These are phyloP conservation scores for Arion vulgaris DNA, from an alignment of 1,140 invertebrate genomes.

Conservation along the genomic window DNA sequence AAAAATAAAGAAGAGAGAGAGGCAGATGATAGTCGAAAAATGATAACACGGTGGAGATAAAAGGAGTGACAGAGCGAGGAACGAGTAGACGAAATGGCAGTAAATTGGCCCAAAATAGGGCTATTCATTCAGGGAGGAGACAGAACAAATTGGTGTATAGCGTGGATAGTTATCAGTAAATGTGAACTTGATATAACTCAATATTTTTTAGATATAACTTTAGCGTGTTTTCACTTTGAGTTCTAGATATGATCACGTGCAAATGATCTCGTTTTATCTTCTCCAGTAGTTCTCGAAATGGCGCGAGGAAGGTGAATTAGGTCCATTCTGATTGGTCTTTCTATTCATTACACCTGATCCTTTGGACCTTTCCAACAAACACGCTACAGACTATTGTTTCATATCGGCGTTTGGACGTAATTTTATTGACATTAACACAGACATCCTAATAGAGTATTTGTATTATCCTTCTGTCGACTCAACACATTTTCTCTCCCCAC, in stretches of 20 bases:
- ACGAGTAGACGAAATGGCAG: neutral
- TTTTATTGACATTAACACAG: neutral
- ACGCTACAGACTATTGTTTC: conserved; percentile 1
- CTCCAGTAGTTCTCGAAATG: neutral
- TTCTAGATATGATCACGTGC: neutral
- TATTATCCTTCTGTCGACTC: neutral
- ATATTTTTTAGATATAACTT: neutral
- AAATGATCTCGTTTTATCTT: conserved; percentile 2
- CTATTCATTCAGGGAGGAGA: conserved; percentile 3
- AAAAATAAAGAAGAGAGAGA: neutral
- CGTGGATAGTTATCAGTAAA: neutral
- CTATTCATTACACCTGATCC: conserved; percentile 9
- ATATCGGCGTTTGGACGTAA: neutral
- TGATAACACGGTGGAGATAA: neutral
- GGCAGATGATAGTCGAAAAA: neutral
- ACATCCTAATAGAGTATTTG: neutral
- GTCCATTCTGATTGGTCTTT: neutral
- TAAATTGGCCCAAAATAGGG: conserved; percentile 7
- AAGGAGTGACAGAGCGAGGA: neutral
- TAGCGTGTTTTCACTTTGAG: neutral
- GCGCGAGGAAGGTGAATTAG: neutral
- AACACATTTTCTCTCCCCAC: neutral
- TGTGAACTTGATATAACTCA: neutral
- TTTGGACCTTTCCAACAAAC: neutral
- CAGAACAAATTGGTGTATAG: neutral